These are phyloP conservation scores for Xenopus petersii DNA, from an alignment of 2,797 vertebrate genomes.

Conservation along the genomic window DNA sequence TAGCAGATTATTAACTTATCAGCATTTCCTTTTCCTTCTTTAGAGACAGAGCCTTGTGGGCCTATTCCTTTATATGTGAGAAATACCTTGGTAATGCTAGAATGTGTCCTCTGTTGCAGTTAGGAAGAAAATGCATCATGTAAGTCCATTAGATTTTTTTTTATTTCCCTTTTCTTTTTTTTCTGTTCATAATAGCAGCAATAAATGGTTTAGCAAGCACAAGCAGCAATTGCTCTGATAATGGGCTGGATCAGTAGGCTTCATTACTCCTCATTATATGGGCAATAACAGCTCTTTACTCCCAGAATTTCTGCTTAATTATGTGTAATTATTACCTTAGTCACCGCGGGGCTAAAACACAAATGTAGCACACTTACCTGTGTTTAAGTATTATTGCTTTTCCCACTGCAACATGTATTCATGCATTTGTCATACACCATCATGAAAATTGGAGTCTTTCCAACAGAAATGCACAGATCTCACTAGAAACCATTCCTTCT, in stretches of 20 bases:
- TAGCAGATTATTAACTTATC: no score
- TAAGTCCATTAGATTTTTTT: conserved; percentile 26
- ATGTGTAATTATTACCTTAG: conserved; percentile 48
- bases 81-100: conserved; percentile 13
- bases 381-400: conserved; percentile 10
- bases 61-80: neutral
- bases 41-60: no score
- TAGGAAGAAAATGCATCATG: conserved; percentile 26
- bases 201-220: conserved; percentile 44
- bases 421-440: neutral
- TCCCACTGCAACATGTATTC: neutral
- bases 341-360: conserved; percentile 39
- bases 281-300: conserved; percentile 46
- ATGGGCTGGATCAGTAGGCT: conserved; percentile 45
- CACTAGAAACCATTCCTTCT: no score
- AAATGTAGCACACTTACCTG: conserved; percentile 38
- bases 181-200: conserved; percentile 44
- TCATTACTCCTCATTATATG: conserved; percentile 50
- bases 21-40: no score
- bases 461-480: neutral
- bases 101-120: conserved; percentile 20
- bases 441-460: neutral
- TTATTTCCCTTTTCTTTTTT: conserved; percentile 18
- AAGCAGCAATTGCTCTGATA: conserved; percentile 44
- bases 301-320: conserved; percentile 42